phyloP scores from a whole-genome alignment of 2,888 invertebrate species.

The Heteromyza rotundicornis region DNA sequence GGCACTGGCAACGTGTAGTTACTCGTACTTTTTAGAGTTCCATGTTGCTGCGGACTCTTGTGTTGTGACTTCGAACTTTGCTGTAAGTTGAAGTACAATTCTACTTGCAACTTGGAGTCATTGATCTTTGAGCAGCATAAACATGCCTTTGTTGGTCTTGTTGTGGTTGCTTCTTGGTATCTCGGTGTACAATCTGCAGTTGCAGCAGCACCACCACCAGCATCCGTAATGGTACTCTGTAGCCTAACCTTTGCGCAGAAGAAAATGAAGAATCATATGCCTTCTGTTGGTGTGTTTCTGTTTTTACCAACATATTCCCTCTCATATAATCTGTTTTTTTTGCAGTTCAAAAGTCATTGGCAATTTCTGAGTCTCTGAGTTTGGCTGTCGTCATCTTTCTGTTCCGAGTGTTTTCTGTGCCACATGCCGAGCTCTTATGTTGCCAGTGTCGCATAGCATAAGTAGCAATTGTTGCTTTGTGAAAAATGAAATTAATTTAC shows the following conservation, averaged over 20 bases:
- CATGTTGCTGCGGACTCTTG: neutral
- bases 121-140: neutral
- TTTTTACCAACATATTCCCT: no score
- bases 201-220: neutral
- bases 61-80: neutral
- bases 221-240: neutral
- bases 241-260: neutral
- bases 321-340: neutral
- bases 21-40: neutral
- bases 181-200: neutral
- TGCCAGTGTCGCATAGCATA: neutral
- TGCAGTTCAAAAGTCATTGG: conserved; percentile 46
- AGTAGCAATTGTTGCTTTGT: neutral
- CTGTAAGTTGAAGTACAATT: neutral
- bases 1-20: no score
- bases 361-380: neutral
- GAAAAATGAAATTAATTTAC: conserved; percentile 8
- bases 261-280: neutral
- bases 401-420: conserved; percentile 19
- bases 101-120: neutral
- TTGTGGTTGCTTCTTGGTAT: neutral
- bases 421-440: conserved; percentile 31
- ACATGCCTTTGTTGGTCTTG: neutral
- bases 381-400: conserved; percentile 5
- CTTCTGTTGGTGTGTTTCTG: no score